A percentile compares a stretch with the other conserved stretches of the same genome.
Conservation (phyloP, 2,888 invertebrate genomes). For the Nebria brevicollis region DNA sequence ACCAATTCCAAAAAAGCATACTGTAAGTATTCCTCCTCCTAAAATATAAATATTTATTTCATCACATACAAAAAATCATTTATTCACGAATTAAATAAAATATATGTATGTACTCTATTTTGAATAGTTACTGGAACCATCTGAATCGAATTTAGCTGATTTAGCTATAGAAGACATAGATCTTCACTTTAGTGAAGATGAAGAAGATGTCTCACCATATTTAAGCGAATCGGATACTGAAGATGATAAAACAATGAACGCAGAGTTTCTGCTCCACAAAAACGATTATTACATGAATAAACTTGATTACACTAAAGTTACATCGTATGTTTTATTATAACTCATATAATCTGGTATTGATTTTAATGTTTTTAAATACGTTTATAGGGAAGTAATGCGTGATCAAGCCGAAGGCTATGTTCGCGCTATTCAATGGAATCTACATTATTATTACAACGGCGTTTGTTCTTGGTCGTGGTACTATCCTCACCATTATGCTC, state of each 20-base stretch:
- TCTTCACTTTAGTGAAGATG: conserved; percentile 42
- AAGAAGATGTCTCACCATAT: conserved; percentile 62
- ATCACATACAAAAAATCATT: too few species aligned
- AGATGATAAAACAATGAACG: conserved; percentile 69
- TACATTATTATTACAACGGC: conserved; percentile 96
- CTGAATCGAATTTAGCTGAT: conserved; percentile 58
- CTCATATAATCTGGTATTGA: neutral
- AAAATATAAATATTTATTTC: too few species aligned
- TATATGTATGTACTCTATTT: neutral
- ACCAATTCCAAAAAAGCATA: neutral
- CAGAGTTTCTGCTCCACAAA: conserved; percentile 87
- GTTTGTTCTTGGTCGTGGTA: conserved; percentile 99
- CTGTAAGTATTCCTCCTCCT: neutral
- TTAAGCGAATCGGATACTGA: conserved; percentile 57
- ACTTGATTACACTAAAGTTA: conserved; percentile 81
- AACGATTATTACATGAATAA: conserved; percentile 93
- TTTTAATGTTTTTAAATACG: neutral
- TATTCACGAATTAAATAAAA: too few species aligned
- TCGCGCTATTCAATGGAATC: conserved; percentile 94
- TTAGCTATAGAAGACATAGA: conserved; percentile 52
- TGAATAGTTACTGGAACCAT: conserved; percentile 51
- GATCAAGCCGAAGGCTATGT: conserved; percentile 91
- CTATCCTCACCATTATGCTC: conserved; percentile 97
- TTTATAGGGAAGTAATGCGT: conserved; percentile 75
- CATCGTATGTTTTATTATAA: conserved; percentile 69